Conservation (phyloP, 2,888 invertebrate species). For the Vanessa cardui region DNA sequence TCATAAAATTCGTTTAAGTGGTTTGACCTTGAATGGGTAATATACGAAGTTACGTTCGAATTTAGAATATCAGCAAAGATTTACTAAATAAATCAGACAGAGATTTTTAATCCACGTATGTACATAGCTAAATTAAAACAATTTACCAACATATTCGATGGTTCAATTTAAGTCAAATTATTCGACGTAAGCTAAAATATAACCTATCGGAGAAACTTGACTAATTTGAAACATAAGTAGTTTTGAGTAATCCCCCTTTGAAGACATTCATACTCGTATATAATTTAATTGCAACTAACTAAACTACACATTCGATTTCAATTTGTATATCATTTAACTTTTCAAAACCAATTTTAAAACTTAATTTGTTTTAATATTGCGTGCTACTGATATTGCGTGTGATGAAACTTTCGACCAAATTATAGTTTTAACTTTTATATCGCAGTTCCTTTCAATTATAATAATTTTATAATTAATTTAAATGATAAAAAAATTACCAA, state of each 20-base stretch:
- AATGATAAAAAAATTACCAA: too few relatives aligned
- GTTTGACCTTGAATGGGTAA: too few relatives aligned
- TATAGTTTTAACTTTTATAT: too few relatives aligned
- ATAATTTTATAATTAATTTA: too few relatives aligned
- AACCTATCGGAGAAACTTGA: conserved; percentile 41
- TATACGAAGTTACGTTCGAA: too few relatives aligned
- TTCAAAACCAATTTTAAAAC: too few relatives aligned
- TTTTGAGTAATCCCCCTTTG: conserved; percentile 40
- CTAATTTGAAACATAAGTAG: conserved; percentile 41
- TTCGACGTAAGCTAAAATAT: conserved; percentile 35
- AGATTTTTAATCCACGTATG: not conserved
- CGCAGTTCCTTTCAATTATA: too few relatives aligned
- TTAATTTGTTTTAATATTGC: too few relatives aligned
- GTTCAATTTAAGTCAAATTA: conserved; percentile 20
- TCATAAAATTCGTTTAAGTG: too few relatives aligned
- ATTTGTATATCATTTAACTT: not conserved
- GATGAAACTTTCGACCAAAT: too few relatives aligned
- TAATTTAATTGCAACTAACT: not conserved
- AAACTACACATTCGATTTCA: not conserved
- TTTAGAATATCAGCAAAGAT: too few relatives aligned
- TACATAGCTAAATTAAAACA: not conserved
- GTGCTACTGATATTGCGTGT: too few relatives aligned
- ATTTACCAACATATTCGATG: not conserved
- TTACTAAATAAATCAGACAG: not conserved
- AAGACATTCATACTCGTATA: conserved; percentile 17